Percentiles rank a stretch among this genome's conserved stretches.
Evolutionary conservation across 2,888 invertebrate species (phyloP).

Genomic region (Parnassius orleans): DNA sequence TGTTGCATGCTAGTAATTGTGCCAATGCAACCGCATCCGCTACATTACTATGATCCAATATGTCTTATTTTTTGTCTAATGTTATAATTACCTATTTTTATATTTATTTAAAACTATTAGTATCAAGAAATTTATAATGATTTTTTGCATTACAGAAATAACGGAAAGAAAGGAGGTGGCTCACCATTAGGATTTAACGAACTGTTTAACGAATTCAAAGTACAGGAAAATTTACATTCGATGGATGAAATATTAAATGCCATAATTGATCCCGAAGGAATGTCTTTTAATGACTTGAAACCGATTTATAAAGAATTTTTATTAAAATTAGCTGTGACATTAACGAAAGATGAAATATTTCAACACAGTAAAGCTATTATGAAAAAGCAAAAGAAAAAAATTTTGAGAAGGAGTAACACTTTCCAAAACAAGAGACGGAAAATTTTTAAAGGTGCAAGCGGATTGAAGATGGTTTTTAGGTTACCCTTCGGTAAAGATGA

Average conservation of each 20-base stretch:
- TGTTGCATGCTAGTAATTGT: constrained; percentile 66
- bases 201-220: constrained; percentile 91
- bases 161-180: constrained; percentile 85
- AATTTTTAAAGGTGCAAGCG: constrained; percentile 81
- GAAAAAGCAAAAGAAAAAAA: constrained; percentile 89
- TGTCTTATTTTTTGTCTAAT: constrained; percentile 39
- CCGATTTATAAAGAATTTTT: constrained; percentile 95
- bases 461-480: constrained; percentile 84
- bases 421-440: constrained; percentile 81
- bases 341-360: constrained; percentile 95
- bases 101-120: neutral
- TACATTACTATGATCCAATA: constrained; percentile 62
- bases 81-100: constrained; percentile 23
- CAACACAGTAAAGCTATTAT: constrained; percentile 94
- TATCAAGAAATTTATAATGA: constrained; percentile 8
- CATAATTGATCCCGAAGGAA: constrained; percentile 94
- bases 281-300: constrained; percentile 95
- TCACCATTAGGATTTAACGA: constrained; percentile 93
- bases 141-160: constrained; percentile 71
- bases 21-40: constrained; percentile 64
- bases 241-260: constrained; percentile 93
- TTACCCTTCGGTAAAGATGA: constrained; percentile 77
- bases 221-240: constrained; percentile 93
- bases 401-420: constrained; percentile 79
- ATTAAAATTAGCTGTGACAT: constrained; percentile 90